Conservation (phyloP, 2,888 invertebrate genomes). For the Orchestes rusci region DNA sequence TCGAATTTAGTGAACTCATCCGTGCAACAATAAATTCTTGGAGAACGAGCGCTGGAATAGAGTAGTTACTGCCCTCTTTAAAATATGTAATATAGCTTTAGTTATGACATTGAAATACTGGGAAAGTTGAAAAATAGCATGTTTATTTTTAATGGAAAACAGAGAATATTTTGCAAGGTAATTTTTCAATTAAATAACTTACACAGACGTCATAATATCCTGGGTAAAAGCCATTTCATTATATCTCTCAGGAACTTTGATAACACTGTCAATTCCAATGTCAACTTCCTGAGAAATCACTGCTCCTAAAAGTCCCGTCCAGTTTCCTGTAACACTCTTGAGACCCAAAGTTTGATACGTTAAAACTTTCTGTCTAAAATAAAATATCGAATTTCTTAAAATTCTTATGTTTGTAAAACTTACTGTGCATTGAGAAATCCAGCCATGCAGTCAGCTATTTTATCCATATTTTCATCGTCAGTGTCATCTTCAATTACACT, state of each 20-base stretch:
- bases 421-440: conserved; percentile 28
- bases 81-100: too few relatives aligned
- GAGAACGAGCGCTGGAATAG: too few relatives aligned
- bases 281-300: conserved; percentile 52
- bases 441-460: conserved; percentile 25
- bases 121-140: too few relatives aligned
- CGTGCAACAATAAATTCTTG: too few relatives aligned
- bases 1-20: too few relatives aligned
- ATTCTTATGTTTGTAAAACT: too few relatives aligned
- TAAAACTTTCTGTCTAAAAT: conserved; percentile 20
- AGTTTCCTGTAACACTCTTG: conserved; percentile 47
- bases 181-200: too few relatives aligned
- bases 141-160: too few relatives aligned
- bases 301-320: conserved; percentile 55
- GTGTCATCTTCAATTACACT: conserved; percentile 26
- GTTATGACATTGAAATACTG: too few relatives aligned
- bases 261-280: conserved; percentile 53
- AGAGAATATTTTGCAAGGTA: too few relatives aligned
- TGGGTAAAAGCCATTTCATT: conserved; percentile 55
- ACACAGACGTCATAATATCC: conserved; percentile 57
- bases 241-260: conserved; percentile 47
- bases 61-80: too few relatives aligned
- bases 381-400: not conserved
- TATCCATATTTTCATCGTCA: conserved; percentile 25
- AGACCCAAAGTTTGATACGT: conserved; percentile 38